A percentile compares a stretch with the other conserved stretches of the same genome.
phyloP scores from a whole-genome alignment of 2,888 invertebrate genomes.

The Protodeltote pygarga region DNA sequence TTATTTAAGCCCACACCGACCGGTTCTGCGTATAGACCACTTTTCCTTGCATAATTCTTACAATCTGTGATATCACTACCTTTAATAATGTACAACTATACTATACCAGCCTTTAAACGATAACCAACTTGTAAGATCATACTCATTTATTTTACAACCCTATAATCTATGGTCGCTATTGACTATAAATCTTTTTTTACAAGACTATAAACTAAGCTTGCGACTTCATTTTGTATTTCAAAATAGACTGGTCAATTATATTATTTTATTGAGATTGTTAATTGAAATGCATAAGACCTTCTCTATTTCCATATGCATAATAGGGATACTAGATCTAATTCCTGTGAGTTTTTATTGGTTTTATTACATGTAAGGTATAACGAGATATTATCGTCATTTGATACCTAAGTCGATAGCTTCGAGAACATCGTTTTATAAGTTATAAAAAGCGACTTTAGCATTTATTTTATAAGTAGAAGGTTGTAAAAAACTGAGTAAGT shows the following conservation, averaged over 20 bases:
- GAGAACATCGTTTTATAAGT: not conserved
- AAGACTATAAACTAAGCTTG: not conserved
- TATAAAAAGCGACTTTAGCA: not conserved
- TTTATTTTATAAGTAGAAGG: conserved; percentile 4
- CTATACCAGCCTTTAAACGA: conserved; percentile 12
- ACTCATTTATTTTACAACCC: not conserved
- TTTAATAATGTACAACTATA: conserved; percentile 32
- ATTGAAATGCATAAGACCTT: conserved; percentile 6
- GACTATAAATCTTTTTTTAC: not conserved
- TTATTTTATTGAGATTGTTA: conserved; percentile 15
- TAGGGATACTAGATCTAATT: conserved; percentile 5
- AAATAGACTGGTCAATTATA: not conserved
- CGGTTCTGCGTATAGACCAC: conserved; percentile 50
- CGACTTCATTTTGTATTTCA: conserved; percentile 6
- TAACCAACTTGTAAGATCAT: conserved; percentile 16
- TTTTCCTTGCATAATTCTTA: conserved; percentile 58
- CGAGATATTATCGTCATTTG: not conserved
- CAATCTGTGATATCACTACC: conserved; percentile 38
- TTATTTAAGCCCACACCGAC: conserved; percentile 44
- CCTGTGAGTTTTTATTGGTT: conserved; percentile 7
- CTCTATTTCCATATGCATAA: conserved; percentile 5
- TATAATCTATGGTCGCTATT: not conserved
- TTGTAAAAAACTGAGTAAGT: too few relatives aligned
- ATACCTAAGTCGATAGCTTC: not conserved
- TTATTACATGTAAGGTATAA: not conserved